Evolutionary conservation across 2,797 vertebrate species (phyloP).

Genomic region (Emys orbicularis): DNA sequence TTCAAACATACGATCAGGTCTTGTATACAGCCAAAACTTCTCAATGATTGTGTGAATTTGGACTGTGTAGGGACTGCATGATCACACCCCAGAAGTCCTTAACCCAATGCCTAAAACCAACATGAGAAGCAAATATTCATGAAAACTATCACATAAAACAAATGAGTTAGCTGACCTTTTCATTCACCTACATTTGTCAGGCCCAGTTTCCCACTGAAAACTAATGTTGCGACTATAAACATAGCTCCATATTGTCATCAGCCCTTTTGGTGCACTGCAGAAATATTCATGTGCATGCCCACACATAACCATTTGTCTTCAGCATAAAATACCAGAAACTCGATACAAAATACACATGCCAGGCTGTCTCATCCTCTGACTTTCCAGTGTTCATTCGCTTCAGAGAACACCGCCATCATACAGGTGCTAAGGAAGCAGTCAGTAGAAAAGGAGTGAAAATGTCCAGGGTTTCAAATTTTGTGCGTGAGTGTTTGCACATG

Average conservation of each 20-base stretch:
- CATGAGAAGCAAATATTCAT: neutral
- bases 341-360: neutral
- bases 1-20: neutral
- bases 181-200: neutral
- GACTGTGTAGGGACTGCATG: neutral
- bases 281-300: neutral
- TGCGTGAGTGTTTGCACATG: neutral
- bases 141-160: neutral
- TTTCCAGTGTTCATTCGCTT: neutral
- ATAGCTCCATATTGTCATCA: neutral
- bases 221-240: neutral
- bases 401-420: neutral
- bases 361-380: neutral
- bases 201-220: neutral
- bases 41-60: neutral
- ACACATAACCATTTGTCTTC: neutral
- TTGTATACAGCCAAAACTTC: neutral
- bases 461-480: neutral
- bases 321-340: neutral
- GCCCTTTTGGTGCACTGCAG: neutral
- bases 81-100: neutral
- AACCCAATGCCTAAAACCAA: neutral
- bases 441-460: neutral
- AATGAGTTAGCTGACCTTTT: neutral
- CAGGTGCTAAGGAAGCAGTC: neutral